phyloP scores from a whole-genome alignment of 2,888 invertebrate species.

The Limnephilus marmoratus region DNA sequence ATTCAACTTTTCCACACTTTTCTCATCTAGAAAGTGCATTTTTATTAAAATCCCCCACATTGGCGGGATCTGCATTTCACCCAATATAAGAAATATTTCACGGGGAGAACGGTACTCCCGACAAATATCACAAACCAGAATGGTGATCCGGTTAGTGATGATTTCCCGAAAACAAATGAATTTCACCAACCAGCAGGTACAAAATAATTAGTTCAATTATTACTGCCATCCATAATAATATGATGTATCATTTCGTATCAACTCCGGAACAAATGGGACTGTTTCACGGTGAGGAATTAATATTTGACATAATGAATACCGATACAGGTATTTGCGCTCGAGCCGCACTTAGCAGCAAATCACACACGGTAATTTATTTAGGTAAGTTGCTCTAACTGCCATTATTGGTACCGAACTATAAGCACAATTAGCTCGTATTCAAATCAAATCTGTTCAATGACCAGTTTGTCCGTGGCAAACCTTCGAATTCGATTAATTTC shows the following conservation, averaged over 20 bases:
- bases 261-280: not conserved
- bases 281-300: not conserved
- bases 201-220: not conserved
- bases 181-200: not conserved
- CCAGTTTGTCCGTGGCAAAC: not conserved
- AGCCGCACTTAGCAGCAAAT: not conserved
- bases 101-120: too few relatives aligned
- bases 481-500: not conserved
- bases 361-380: not conserved
- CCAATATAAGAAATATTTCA: too few relatives aligned
- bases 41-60: too few relatives aligned
- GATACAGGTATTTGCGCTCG: not conserved
- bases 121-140: too few relatives aligned
- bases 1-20: too few relatives aligned
- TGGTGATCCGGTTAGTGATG: not conserved
- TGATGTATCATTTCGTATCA: not conserved
- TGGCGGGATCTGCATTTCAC: too few relatives aligned
- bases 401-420: not conserved
- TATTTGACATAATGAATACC: not conserved
- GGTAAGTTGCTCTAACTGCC: not conserved
- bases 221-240: not conserved
- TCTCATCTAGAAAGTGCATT: too few relatives aligned
- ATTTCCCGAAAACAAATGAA: too few relatives aligned
- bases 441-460: not conserved
- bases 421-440: not conserved